Conservation (phyloP, 1,140 invertebrate species). For the honey bee (Apis mellifera) region Amel_HAv3.1 CM009936.2:15666001-15666500, state of each 20-base stretch:
- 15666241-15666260: slow-evolving; percentile 90
- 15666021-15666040: too few species aligned
- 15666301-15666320: slow-evolving; percentile 89
- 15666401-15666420: slow-evolving; percentile 12
- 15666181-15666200: slow-evolving; percentile 94
- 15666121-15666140: slow-evolving; percentile 19
- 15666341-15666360: slow-evolving; percentile 76
- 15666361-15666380: too few species aligned
- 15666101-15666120: not conserved
- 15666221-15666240: slow-evolving; percentile 88
- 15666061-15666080: too few species aligned
- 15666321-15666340: slow-evolving; percentile 89
- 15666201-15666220: slow-evolving; percentile 89
- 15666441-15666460: slow-evolving; percentile 92
- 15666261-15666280: slow-evolving; percentile 88
- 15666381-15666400: not conserved
- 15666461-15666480: slow-evolving; percentile 91
- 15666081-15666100: too few species aligned
- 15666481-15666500: slow-evolving; percentile 94
- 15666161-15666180: slow-evolving; percentile 95
- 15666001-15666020: not conserved
- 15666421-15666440: slow-evolving; percentile 40
- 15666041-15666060: too few species aligned
- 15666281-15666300: slow-evolving; percentile 92
- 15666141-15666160: slow-evolving; percentile 88